Evolutionary conservation across 2,113 vertebrate species (phyloP).

Genomic region (Lophotis ruficrista): DNA sequence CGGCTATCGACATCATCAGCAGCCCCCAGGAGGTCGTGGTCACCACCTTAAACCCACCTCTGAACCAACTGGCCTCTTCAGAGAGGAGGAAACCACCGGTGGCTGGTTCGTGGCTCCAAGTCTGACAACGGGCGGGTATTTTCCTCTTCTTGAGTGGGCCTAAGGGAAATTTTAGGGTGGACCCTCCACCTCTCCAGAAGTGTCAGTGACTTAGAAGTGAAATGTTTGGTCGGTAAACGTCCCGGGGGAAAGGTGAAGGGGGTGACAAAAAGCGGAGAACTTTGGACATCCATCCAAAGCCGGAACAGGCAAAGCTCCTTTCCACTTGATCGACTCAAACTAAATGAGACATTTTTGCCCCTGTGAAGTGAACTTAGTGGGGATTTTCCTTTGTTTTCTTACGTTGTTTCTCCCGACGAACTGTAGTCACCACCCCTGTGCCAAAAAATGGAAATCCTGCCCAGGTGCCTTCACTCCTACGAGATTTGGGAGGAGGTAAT

Average conservation of each 20-base stretch:
- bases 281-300: background rate
- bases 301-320: background rate
- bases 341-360: background rate
- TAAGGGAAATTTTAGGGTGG: background rate
- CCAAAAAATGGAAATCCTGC: background rate
- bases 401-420: background rate
- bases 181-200: background rate
- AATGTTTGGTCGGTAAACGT: accelerated
- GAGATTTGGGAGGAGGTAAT: background rate
- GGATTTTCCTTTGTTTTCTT: background rate
- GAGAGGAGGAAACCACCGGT: background rate
- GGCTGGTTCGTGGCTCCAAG: accelerated
- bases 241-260: background rate
- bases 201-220: accelerated
- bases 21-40: background rate
- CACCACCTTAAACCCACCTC: background rate
- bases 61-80: background rate
- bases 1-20: background rate
- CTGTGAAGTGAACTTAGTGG: background rate
- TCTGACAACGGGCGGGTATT: accelerated
- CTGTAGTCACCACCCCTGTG: too few relatives aligned
- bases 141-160: background rate
- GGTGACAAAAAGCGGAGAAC: accelerated
- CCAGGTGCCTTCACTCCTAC: too few relatives aligned
- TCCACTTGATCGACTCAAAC: background rate